A percentile compares a stretch with the other conserved stretches of the same genome.
phyloP scores from a whole-genome alignment of 2,888 invertebrate species.

The Lasioglossum figueresi region DNA sequence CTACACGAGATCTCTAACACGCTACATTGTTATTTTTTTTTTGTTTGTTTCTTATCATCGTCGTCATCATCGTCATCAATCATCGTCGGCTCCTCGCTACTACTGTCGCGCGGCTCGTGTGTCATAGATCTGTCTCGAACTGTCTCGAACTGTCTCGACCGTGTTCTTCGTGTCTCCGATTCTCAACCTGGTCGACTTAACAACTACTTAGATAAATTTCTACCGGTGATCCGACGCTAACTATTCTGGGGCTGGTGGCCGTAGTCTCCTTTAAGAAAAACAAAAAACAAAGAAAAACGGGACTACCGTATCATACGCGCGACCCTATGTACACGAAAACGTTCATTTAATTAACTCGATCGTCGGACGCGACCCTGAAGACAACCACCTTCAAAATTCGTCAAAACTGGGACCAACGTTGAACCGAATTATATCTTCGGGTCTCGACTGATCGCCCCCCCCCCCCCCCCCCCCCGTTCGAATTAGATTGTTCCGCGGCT shows the following conservation, averaged over 20 bases:
- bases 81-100: neutral
- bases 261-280: neutral
- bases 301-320: neutral
- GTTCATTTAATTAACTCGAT: neutral
- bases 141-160: neutral
- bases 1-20: conserved; percentile 72
- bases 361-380: neutral
- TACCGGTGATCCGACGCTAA: conserved; percentile 26
- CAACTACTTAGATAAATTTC: conserved; percentile 61
- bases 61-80: neutral
- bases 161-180: conserved; percentile 18
- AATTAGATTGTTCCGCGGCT: conserved; percentile 9
- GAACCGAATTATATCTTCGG: neutral
- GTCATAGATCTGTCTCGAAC: neutral
- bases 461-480: conserved; percentile 9
- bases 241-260: neutral
- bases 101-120: neutral
- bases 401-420: neutral
- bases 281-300: neutral
- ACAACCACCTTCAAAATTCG: neutral
- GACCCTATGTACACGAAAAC: neutral
- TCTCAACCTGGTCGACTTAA: conserved; percentile 45
- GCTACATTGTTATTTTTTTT: conserved; percentile 64
- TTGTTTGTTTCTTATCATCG: neutral
- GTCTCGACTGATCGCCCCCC: neutral